phyloP scores from a whole-genome alignment of 2,113 vertebrate genomes.

The Zapornia atra region DNA sequence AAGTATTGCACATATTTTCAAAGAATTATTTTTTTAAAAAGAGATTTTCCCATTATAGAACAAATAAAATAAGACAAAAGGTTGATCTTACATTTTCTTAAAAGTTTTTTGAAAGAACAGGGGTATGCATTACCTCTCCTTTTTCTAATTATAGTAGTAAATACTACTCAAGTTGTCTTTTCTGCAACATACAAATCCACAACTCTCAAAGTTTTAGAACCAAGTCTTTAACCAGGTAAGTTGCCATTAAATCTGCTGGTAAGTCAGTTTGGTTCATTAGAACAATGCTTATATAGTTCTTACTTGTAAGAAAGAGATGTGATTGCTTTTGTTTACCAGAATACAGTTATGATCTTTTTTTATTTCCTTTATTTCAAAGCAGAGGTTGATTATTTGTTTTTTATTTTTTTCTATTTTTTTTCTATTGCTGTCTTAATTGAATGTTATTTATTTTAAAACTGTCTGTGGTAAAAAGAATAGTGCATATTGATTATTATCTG shows the following conservation, averaged over 20 bases:
- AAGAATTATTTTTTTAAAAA: neutral
- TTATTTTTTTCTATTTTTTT: neutral
- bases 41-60: neutral
- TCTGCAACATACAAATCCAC: neutral
- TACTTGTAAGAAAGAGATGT: neutral
- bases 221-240: neutral
- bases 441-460: neutral
- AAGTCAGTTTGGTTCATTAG: neutral
- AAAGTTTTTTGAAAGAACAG: neutral
- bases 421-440: slow-evolving; percentile 42
- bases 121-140: neutral
- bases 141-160: neutral
- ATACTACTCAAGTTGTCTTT: neutral
- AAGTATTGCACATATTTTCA: slow-evolving; percentile 34
- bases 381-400: neutral
- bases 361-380: neutral
- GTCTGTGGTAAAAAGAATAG: slow-evolving; percentile 23
- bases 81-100: neutral
- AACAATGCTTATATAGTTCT: neutral
- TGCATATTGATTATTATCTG: slow-evolving; percentile 26
- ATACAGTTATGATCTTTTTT: neutral
- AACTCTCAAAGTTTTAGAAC: neutral
- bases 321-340: neutral
- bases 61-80: neutral
- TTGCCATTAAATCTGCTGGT: neutral